A percentile compares a stretch with the other conserved stretches of the same genome.
Conservation (phyloP, 2,888 invertebrate species). For the Octodonta nipae region DNA sequence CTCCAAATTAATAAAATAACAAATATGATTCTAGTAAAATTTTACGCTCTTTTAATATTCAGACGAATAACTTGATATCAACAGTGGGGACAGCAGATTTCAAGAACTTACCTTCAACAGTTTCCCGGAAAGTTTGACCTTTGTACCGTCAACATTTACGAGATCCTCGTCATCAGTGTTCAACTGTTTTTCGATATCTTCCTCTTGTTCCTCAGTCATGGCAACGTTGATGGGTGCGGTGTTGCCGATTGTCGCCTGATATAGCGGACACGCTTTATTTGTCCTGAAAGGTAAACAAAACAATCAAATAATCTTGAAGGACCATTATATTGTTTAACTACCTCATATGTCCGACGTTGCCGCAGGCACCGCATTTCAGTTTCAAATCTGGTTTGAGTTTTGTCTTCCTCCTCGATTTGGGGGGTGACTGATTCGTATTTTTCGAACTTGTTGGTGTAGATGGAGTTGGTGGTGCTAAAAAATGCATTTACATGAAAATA, state of each 20-base stretch:
- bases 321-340: conserved; percentile 21
- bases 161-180: conserved; percentile 73
- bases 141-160: conserved; percentile 89
- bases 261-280: conserved; percentile 93
- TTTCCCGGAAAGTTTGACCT: conserved; percentile 79
- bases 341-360: conserved; percentile 63
- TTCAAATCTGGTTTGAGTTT: conserved; percentile 82
- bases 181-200: conserved; percentile 62
- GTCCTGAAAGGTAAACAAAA: conserved; percentile 45
- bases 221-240: conserved; percentile 48
- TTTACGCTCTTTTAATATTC: too few relatives aligned
- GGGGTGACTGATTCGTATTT: conserved; percentile 41
- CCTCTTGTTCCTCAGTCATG: conserved; percentile 70
- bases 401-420: conserved; percentile 56
- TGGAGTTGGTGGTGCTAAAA: conserved; percentile 11
- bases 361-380: conserved; percentile 93
- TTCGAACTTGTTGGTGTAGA: conserved; percentile 25
- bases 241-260: conserved; percentile 51
- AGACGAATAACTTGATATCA: too few relatives aligned
- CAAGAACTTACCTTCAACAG: conserved; percentile 60
- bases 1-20: too few relatives aligned
- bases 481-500: not conserved
- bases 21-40: too few relatives aligned
- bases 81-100: too few relatives aligned
- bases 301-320: not conserved